phyloP scores from a whole-genome alignment of 2,797 vertebrate genomes.

The Pelobates cultripes region DNA sequence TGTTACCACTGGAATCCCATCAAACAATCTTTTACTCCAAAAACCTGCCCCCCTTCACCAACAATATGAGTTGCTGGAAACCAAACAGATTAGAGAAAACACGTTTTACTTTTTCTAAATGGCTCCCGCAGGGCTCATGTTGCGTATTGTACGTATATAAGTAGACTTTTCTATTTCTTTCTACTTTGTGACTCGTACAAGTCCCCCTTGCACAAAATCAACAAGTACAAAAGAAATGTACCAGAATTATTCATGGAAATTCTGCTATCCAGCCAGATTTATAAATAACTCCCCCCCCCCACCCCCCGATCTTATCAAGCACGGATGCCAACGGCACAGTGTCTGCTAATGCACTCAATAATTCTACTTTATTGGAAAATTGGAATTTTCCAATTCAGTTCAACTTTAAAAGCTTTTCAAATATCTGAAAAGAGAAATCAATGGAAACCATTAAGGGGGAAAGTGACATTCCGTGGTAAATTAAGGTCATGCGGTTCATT shows the following conservation, averaged over 20 bases:
- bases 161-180: too few species aligned
- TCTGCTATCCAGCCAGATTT: not conserved
- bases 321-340: not conserved
- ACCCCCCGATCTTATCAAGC: not conserved
- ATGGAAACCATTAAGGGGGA: slow-evolving; percentile 3
- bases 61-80: too few species aligned
- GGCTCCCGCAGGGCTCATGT: too few species aligned
- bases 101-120: too few species aligned
- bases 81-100: too few species aligned
- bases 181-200: too few species aligned
- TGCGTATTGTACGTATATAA: too few species aligned
- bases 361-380: slow-evolving; percentile 18
- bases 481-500: not conserved
- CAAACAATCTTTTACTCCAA: too few species aligned
- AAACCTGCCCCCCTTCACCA: too few species aligned
- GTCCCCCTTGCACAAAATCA: too few species aligned
- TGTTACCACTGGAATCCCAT: too few species aligned
- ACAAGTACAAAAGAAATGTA: not conserved
- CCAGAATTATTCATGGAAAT: not conserved
- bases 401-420: slow-evolving; percentile 20
- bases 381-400: slow-evolving; percentile 25
- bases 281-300: not conserved
- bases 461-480: not conserved
- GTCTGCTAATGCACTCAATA: slow-evolving; percentile 16
- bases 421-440: slow-evolving; percentile 27